Percentiles rank a stretch among this genome's conserved stretches.
These are phyloP conservation scores for Punctoribates punctum DNA, from an alignment of 2,888 invertebrate genomes.

Conservation along the genomic window DNA sequence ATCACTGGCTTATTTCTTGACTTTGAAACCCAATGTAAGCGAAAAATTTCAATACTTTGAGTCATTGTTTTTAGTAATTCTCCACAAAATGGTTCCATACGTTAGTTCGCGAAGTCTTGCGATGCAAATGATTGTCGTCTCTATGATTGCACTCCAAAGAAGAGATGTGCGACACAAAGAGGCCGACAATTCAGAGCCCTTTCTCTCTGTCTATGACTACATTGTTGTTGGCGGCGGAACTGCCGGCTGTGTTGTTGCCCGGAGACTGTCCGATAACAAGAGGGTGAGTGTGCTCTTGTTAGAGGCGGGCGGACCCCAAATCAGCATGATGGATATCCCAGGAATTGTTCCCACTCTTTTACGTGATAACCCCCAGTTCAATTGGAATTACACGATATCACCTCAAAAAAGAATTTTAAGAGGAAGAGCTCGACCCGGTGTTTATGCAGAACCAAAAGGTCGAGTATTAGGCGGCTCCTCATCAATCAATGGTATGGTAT, in stretches of 20 bases:
- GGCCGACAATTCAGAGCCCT: too few relatives aligned
- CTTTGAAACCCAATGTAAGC: too few relatives aligned
- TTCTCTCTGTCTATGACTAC: conserved; percentile 25
- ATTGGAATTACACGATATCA: conserved; percentile 33
- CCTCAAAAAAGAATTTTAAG: conserved; percentile 17
- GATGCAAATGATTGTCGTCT: too few relatives aligned
- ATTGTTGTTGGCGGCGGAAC: conserved; percentile 37
- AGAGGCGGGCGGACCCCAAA: conserved; percentile 38
- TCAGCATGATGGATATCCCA: not conserved
- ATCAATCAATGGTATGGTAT: conserved; percentile 32
- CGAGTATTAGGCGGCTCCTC: conserved; percentile 36
- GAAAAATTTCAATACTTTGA: too few relatives aligned
- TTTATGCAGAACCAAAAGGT: not conserved
- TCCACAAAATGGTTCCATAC: too few relatives aligned
- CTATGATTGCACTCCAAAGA: too few relatives aligned
- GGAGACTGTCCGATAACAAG: not conserved
- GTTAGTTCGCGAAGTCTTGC: too few relatives aligned
- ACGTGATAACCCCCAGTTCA: not conserved
- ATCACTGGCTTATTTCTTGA: too few relatives aligned
- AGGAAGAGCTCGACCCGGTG: not conserved
- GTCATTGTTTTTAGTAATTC: too few relatives aligned
- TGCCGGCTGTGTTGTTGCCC: conserved; percentile 36
- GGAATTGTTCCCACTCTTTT: not conserved
- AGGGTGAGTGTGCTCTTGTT: not conserved
- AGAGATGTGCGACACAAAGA: too few relatives aligned